Evolutionary conservation across 2,113 vertebrate genomes (phyloP).

Genomic region (Pholis gunnellus): DNA sequence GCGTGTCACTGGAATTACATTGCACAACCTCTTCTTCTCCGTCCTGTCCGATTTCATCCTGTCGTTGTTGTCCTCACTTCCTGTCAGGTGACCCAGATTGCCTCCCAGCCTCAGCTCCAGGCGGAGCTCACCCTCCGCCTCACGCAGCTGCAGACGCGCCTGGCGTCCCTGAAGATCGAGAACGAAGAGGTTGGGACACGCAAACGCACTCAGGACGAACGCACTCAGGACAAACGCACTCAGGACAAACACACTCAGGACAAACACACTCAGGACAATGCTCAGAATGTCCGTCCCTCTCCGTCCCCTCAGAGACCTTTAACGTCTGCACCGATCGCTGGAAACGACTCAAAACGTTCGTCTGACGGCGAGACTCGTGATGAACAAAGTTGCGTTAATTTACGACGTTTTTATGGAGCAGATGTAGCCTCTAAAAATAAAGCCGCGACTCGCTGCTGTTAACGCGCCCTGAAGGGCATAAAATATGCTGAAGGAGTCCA

Average conservation of each 20-base stretch:
- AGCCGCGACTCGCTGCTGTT: conserved; percentile 46
- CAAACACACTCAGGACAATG: no score
- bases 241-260: no score
- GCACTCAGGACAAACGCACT: neutral
- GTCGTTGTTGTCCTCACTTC: conserved; percentile 33
- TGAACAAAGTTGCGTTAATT: conserved; percentile 37
- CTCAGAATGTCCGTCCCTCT: no score
- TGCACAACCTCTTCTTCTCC: no score
- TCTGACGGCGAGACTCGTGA: conserved; percentile 8
- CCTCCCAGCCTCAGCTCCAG: conserved; percentile 95
- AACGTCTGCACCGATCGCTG: no score
- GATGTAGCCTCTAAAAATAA: conserved; percentile 60
- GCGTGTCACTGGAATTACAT: neutral
- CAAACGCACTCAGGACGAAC: neutral
- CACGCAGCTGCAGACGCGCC: conserved; percentile 95
- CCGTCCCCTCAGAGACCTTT: no score
- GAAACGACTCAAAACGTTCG: neutral
- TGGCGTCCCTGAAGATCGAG: conserved; percentile 96
- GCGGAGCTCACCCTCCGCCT: conserved; percentile 94
- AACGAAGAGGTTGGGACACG: conserved; percentile 93
- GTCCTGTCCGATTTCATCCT: neutral
- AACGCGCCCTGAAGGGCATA: conserved; percentile 74
- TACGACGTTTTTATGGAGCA: conserved; percentile 53
- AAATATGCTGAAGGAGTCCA: conserved; percentile 72
- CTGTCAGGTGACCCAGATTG: conserved; percentile 93